A percentile compares a stretch with the other conserved stretches of the same genome.
Conservation (phyloP, 2,113 vertebrate genomes). For the Cardinalis cardinalis region DNA sequence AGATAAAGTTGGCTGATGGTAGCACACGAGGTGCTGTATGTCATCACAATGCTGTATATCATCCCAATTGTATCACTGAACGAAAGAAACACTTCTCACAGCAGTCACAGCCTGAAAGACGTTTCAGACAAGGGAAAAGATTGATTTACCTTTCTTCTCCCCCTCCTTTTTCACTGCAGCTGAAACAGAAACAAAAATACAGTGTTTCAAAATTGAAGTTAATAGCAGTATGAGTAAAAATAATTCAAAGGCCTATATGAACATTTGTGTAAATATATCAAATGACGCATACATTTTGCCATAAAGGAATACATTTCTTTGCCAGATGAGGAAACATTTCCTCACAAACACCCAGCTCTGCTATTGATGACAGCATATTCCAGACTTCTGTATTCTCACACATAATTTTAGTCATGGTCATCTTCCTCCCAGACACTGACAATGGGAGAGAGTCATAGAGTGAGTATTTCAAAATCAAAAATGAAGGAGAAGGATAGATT, state of each 20-base stretch:
- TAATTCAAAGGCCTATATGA: background rate
- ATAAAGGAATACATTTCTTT: background rate
- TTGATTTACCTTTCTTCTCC: constrained; percentile 60
- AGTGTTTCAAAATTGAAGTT: background rate
- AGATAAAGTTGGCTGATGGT: background rate
- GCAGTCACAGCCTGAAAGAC: background rate
- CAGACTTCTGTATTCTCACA: background rate
- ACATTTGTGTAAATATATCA: background rate
- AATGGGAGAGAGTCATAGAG: background rate
- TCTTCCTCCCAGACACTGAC: background rate
- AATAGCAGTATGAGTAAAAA: background rate
- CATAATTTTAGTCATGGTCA: background rate
- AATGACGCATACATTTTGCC: background rate
- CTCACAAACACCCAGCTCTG: background rate
- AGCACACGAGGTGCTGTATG: background rate
- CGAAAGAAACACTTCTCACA: constrained; percentile 17
- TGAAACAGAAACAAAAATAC: constrained; percentile 45
- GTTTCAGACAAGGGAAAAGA: constrained; percentile 30
- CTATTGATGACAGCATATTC: background rate
- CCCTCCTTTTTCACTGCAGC: constrained; percentile 28
- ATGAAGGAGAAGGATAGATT: background rate
- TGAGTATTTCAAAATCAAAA: background rate
- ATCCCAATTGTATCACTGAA: background rate
- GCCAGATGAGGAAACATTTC: background rate
- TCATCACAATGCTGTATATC: background rate